A percentile compares a stretch with the other conserved stretches of the same genome.
These are phyloP conservation scores for Erythrocercus mccallii DNA, from an alignment of 2,113 vertebrate genomes.

Conservation along the genomic window DNA sequence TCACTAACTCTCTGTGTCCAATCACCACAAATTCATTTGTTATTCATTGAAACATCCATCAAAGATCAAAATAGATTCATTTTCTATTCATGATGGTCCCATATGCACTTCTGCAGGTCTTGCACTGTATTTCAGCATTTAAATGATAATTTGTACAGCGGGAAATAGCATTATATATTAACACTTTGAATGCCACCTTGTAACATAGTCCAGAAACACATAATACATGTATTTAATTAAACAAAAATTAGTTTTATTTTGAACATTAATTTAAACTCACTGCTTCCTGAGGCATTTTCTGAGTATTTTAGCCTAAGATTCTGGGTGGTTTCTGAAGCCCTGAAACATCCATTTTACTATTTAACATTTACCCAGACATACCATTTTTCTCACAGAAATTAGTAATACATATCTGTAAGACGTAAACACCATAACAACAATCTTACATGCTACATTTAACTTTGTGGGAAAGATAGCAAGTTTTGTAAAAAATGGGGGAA, in stretches of 20 bases:
- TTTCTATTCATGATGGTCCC: slow-evolving; percentile 58
- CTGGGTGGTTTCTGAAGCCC: background rate
- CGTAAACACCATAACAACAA: rapidly evolving
- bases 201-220: background rate
- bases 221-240: background rate
- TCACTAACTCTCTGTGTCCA: slow-evolving; percentile 7
- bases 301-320: background rate
- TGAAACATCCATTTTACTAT: background rate
- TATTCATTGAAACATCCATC: slow-evolving; percentile 65
- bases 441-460: background rate
- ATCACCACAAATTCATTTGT: slow-evolving; percentile 50
- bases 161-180: slow-evolving; percentile 2
- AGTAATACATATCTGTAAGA: background rate
- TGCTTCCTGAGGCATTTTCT: background rate
- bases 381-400: background rate
- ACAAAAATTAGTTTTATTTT: background rate
- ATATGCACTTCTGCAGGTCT: slow-evolving; percentile 41
- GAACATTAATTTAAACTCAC: background rate
- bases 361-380: background rate
- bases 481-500: background rate
- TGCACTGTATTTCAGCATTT: slow-evolving; percentile 32
- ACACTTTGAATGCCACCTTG: background rate
- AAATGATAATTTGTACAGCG: background rate
- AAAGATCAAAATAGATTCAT: slow-evolving; percentile 63
- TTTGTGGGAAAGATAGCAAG: background rate